phyloP scores from a whole-genome alignment of 2,797 vertebrate species.

The Nyctalus aviator region DNA sequence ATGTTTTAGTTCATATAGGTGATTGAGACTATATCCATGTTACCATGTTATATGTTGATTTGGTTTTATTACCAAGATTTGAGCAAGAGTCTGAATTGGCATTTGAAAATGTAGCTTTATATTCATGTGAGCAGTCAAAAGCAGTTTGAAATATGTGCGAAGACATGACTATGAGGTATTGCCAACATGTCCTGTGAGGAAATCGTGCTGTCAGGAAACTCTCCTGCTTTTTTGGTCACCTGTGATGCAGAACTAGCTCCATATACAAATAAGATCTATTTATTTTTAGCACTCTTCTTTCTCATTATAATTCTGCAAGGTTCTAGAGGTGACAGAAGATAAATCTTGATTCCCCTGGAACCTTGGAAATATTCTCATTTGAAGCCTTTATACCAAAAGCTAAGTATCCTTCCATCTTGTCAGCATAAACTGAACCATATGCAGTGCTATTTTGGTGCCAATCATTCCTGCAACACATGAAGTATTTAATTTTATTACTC shows the following conservation, averaged over 20 bases:
- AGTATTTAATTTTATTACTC: conserved; percentile 74
- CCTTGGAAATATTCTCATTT: conserved; percentile 71
- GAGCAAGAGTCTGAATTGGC: conserved; percentile 55
- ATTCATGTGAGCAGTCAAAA: conserved; percentile 74
- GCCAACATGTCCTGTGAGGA: conserved; percentile 76
- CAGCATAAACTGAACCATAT: conserved; percentile 65
- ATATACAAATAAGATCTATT: conserved; percentile 78
- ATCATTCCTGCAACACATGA: conserved; percentile 61
- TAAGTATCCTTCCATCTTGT: conserved; percentile 55
- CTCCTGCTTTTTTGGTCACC: conserved; percentile 78
- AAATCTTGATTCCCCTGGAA: conserved; percentile 71
- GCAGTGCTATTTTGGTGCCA: conserved; percentile 63
- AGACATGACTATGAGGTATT: conserved; percentile 64
- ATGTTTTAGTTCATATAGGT: conserved; percentile 41
- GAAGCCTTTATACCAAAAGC: conserved; percentile 66
- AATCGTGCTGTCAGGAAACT: conserved; percentile 83
- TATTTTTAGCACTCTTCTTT: conserved; percentile 75
- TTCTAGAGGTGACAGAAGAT: conserved; percentile 73
- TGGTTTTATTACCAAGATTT: conserved; percentile 60
- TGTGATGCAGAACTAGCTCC: conserved; percentile 81
- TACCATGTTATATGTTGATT: background rate
- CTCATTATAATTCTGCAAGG: conserved; percentile 76
- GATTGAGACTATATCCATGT: background rate
- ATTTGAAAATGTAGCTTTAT: conserved; percentile 70
- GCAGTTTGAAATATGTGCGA: conserved; percentile 70